Percentiles rank a stretch among this genome's conserved stretches.
These are phyloP conservation scores for Eublepharis macularius DNA, from an alignment of 2,113 vertebrate species.

Conservation along the genomic window DNA sequence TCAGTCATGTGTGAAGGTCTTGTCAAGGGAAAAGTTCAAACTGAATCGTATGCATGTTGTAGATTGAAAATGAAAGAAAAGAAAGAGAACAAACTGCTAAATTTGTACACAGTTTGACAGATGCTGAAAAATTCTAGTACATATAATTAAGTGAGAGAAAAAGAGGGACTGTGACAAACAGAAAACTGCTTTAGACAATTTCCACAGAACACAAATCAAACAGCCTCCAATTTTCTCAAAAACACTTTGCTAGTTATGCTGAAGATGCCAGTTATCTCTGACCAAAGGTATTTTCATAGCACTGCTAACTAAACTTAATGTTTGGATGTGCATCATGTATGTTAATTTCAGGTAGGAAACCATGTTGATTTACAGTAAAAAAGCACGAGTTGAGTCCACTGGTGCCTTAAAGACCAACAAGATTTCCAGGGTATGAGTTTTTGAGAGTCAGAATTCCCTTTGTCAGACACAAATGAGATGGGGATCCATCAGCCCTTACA, in stretches of 20 bases:
- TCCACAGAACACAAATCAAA: not conserved
- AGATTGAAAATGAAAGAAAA: not conserved
- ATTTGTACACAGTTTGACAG: not conserved
- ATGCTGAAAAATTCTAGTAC: not conserved
- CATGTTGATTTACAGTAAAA: too few relatives aligned
- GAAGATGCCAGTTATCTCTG: not conserved
- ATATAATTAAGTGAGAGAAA: not conserved
- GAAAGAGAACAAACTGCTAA: not conserved
- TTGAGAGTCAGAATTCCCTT: too few relatives aligned
- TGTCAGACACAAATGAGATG: too few relatives aligned
- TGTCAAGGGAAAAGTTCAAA: not conserved
- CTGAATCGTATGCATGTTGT: not conserved
- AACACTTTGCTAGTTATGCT: not conserved
- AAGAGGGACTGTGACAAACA: not conserved
- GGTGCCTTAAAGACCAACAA: too few relatives aligned
- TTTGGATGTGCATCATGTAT: not conserved
- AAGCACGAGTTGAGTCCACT: too few relatives aligned
- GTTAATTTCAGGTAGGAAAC: too few relatives aligned
- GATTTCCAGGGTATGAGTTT: too few relatives aligned
- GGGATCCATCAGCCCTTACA: too few relatives aligned
- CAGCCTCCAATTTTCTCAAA: not conserved
- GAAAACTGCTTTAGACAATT: not conserved
- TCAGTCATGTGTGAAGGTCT: not conserved
- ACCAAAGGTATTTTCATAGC: not conserved
- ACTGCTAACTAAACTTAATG: not conserved